Percentiles rank a stretch among this genome's conserved stretches.
Conservation (phyloP, 1,140 invertebrate genomes). For the Drosophila seguyi region DNA sequence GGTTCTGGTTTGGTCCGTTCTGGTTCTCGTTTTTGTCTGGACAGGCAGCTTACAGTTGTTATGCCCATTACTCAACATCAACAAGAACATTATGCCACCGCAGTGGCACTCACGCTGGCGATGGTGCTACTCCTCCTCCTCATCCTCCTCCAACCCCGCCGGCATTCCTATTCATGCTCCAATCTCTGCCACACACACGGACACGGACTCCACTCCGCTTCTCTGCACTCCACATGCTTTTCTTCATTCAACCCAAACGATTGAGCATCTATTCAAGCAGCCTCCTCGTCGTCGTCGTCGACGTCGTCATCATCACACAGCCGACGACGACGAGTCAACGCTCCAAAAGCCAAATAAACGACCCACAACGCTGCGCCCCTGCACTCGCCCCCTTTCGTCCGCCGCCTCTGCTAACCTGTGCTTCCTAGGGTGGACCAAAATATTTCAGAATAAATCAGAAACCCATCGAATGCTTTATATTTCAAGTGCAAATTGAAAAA, state of each 20-base stretch:
- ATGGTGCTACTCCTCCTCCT: conserved; percentile 23
- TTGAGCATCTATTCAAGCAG: conserved; percentile 80
- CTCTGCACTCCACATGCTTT: conserved; percentile 46
- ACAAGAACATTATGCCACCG: conserved; percentile 83
- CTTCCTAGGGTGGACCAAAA: conserved; percentile 20
- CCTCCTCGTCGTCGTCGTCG: conserved; percentile 37
- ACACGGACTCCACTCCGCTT: conserved; percentile 15
- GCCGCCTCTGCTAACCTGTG: conserved; percentile 39
- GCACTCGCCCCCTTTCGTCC: conserved; percentile 3
- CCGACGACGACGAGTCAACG: conserved; percentile 60
- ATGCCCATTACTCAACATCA: conserved; percentile 83
- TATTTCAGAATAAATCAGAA: not conserved
- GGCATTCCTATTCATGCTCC: conserved; percentile 50
- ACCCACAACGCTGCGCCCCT: conserved; percentile 41
- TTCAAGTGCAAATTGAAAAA: not conserved
- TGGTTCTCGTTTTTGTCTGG: conserved; percentile 48
- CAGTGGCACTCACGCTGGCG: conserved; percentile 64
- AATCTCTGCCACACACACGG: conserved; percentile 44
- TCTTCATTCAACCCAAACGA: conserved; percentile 80
- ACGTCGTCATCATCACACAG: conserved; percentile 37
- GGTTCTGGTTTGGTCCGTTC: conserved; percentile 14
- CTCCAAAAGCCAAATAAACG: conserved; percentile 65
- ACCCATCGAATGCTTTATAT: not conserved
- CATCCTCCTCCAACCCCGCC: not conserved
- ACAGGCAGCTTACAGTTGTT: conserved; percentile 80